Evolutionary conservation across 2,797 vertebrate species (phyloP).

Genomic region (Oceanodroma leucorhoa): DNA sequence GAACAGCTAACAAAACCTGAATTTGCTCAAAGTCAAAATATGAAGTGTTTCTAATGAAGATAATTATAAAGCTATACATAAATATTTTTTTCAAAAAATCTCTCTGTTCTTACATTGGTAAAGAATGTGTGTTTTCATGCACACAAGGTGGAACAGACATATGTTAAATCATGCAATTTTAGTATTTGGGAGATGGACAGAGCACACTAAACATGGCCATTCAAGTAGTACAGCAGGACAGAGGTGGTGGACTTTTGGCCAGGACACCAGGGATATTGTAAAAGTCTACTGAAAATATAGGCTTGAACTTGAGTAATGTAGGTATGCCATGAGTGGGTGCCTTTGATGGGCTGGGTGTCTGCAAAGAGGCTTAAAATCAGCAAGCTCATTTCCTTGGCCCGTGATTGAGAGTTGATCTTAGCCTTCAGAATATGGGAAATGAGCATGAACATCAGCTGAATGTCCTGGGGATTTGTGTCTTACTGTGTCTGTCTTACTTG

Average conservation of each 20-base stretch:
- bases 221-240: neutral
- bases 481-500: neutral
- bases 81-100: neutral
- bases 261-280: neutral
- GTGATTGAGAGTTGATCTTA: neutral
- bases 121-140: neutral
- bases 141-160: too few relatives aligned
- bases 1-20: neutral
- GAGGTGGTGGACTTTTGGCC: neutral
- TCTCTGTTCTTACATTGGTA: neutral
- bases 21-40: neutral
- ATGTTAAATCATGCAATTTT: neutral
- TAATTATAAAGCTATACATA: neutral
- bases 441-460: neutral
- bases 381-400: neutral
- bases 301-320: neutral
- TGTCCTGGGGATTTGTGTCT: neutral
- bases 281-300: neutral
- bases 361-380: neutral
- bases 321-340: fast-evolving
- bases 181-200: neutral
- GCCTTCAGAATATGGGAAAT: neutral
- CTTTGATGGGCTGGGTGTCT: neutral
- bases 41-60: neutral
- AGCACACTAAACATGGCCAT: neutral